Evolutionary conservation across 1,140 invertebrate species (phyloP).

Genomic region (Drosophila trapezifrons): DNA sequence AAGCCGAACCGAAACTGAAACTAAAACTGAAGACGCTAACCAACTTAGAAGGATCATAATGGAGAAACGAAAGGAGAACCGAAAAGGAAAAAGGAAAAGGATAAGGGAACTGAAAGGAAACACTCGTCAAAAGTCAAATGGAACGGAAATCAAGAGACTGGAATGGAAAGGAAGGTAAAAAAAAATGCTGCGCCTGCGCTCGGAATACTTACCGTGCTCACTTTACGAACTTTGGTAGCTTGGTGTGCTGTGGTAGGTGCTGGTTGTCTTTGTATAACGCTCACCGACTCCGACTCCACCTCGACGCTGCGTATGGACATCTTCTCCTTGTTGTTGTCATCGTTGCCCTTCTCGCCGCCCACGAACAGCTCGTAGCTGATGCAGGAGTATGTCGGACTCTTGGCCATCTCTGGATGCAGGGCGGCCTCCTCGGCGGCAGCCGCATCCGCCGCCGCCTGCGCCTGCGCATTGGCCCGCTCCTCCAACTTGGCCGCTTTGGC

Average conservation of each 20-base stretch:
- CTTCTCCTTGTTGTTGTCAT: slow-evolving; percentile 94
- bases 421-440: slow-evolving; percentile 87
- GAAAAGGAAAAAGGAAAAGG: slow-evolving; percentile 18
- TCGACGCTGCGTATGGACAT: slow-evolving; percentile 94
- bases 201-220: slow-evolving; percentile 92
- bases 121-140: slow-evolving; percentile 21
- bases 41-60: slow-evolving; percentile 22
- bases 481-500: slow-evolving; percentile 90
- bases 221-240: slow-evolving; percentile 91
- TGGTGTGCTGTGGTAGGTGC: slow-evolving; percentile 86
- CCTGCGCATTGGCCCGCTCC: slow-evolving; percentile 88
- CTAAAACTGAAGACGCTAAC: slow-evolving; percentile 6
- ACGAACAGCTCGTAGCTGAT: slow-evolving; percentile 95
- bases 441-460: slow-evolving; percentile 87
- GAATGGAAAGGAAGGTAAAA: slow-evolving; percentile 52
- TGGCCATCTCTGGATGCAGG: slow-evolving; percentile 87
- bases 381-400: slow-evolving; percentile 95
- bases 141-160: slow-evolving; percentile 41
- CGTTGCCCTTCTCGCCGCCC: slow-evolving; percentile 92
- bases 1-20: slow-evolving; percentile 34
- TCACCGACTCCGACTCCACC: slow-evolving; percentile 93
- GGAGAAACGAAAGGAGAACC: not conserved
- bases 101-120: slow-evolving; percentile 21
- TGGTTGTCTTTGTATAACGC: slow-evolving; percentile 90
- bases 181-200: slow-evolving; percentile 76